Conservation (phyloP, 1,140 invertebrate species). For the Ceratosolen solmsi region DNA sequence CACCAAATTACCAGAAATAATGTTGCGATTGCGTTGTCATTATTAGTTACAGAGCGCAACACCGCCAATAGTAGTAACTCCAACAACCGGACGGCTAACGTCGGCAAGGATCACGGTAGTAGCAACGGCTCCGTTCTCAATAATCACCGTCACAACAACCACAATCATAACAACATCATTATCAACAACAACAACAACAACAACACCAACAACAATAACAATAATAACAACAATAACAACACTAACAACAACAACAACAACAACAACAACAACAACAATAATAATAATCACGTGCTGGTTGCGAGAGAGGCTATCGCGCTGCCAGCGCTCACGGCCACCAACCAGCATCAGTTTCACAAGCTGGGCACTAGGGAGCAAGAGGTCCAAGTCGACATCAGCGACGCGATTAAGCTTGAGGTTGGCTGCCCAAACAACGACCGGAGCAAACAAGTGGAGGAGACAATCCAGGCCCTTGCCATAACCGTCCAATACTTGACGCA, state of each 20-base stretch:
- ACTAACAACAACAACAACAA: slow-evolving; percentile 10
- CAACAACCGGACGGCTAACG: not conserved
- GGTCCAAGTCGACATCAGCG: not conserved
- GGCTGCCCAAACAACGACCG: not conserved
- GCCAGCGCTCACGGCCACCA: not conserved
- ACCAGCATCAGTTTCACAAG: not conserved
- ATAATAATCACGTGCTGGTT: not conserved
- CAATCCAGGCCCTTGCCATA: slow-evolving; percentile 75
- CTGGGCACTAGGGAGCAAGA: not conserved
- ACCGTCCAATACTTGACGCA: slow-evolving; percentile 80
- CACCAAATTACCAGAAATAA: too few species aligned
- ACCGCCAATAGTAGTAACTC: slow-evolving; percentile 5
- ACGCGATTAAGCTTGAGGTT: not conserved
- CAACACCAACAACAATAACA: slow-evolving; percentile 6
- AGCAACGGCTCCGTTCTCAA: slow-evolving; percentile 1
- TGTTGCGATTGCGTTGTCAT: not conserved
- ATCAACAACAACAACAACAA: not conserved
- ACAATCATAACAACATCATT: slow-evolving; percentile 7
- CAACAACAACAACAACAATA: slow-evolving; percentile 19
- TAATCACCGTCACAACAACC: not conserved
- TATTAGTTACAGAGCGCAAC: slow-evolving; percentile 40
- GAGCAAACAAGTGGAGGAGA: slow-evolving; percentile 10
- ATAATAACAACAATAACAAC: not conserved
- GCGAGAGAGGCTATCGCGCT: not conserved
- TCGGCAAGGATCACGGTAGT: slow-evolving; percentile 10